Evolutionary conservation across 2,113 vertebrate genomes (phyloP), one percentile per base, ranked within the genome.

Genomic region (Oreochromis aureus): DNA sequence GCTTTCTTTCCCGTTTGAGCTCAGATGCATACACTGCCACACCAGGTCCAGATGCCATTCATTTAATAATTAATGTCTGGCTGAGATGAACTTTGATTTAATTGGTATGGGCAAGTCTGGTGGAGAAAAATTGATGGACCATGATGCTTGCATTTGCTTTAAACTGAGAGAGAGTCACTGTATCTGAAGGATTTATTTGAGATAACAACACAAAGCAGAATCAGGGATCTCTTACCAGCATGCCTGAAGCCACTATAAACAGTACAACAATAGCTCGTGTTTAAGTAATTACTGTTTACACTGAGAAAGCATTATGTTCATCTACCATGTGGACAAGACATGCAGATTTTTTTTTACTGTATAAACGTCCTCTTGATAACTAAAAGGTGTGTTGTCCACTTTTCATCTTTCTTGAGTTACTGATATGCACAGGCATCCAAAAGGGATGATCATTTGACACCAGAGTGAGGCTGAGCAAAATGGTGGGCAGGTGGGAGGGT

Each of bases 51-150:
- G 88, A 93, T 93, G 91, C 87, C 89, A 87, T 94, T 95, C 91
- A 95, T 96, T 94, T 90, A 96, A 96, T 95, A 95, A 96, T 96
- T 94, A 95, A 96, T 86, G 84, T 93, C 93, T 84, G 88, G 88
- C 88, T 84, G 92, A 88, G 89, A 95, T 92, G 86, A 94, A 94
- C 93, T 96, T 96, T 96, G 95, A 95, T 95, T 95, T 93, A 92
- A 96, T 96, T 94, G 95, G 96, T 95, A 89, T 86, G 83, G 61
- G 58, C 89, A 83, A 63, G 89, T 82, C 90, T 86, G 78, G 89
- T 80, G 83, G 85, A 93, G 83, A 85, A 92, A 93, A 94, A 95
- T 71, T 94, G 92, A 95, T 94, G 91, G 89, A 59, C 81, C 79
- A 84, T 86, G 55, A 87, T 90, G 87, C 88, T 93, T 92, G 82